Conservation (phyloP, 2,888 invertebrate genomes). For the Chrysolina oricalcia region DNA sequence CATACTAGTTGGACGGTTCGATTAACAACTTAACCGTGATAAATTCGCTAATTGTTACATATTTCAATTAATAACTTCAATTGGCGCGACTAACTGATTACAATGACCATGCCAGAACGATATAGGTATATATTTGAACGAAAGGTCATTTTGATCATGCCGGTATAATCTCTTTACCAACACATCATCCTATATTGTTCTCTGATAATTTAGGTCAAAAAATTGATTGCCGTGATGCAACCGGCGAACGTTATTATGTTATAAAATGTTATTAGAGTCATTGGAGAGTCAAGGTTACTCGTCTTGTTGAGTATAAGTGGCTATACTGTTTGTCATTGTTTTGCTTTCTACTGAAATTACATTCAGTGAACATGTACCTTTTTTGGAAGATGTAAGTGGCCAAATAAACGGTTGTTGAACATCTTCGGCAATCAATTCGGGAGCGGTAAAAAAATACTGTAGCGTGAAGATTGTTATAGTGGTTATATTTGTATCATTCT, state of each 20-base stretch:
- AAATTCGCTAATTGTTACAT: conserved; percentile 24
- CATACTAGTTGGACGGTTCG: conserved; percentile 13
- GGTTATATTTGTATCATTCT: too few relatives aligned
- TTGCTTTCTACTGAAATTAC: too few relatives aligned
- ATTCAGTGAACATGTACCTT: too few relatives aligned
- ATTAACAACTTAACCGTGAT: conserved; percentile 26
- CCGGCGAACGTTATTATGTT: conserved; percentile 13
- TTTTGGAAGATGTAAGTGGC: too few relatives aligned
- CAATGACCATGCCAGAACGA: conserved; percentile 25
- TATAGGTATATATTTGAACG: conserved; percentile 7
- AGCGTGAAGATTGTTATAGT: too few relatives aligned
- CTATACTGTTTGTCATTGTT: too few relatives aligned
- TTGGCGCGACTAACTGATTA: conserved; percentile 29
- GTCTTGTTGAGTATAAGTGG: background rate
- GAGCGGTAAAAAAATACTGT: too few relatives aligned
- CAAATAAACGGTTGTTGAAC: too few relatives aligned
- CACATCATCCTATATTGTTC: conserved; percentile 27
- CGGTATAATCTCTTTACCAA: background rate
- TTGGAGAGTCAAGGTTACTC: conserved; percentile 17
- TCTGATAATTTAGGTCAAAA: conserved; percentile 25
- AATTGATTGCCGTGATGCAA: conserved; percentile 31
- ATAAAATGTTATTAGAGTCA: conserved; percentile 11
- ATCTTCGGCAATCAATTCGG: too few relatives aligned
- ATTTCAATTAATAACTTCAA: conserved; percentile 21
- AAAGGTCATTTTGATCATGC: conserved; percentile 27